Evolutionary conservation across 2,113 vertebrate species (phyloP).

Genomic region (Ornithorhynchus anatinus): DNA sequence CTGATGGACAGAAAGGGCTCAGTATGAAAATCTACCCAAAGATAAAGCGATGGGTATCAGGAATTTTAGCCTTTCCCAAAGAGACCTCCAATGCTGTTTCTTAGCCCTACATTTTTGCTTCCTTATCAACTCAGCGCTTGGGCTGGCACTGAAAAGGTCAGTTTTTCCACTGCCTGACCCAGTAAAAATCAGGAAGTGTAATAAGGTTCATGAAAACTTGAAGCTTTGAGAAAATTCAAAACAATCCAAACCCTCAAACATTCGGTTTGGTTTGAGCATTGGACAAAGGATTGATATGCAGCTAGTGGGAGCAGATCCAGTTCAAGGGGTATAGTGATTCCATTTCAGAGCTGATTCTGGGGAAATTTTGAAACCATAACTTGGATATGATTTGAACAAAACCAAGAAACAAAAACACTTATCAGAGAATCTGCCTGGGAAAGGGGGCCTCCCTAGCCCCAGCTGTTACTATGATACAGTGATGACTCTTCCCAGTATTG

Average conservation of each 20-base stretch:
- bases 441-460: constrained; percentile 44
- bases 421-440: constrained; percentile 49
- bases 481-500: constrained; percentile 39
- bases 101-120: neutral
- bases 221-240: constrained; percentile 61
- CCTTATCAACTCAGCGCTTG: neutral
- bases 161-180: constrained; percentile 51
- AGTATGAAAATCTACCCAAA: no score
- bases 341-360: constrained; percentile 41
- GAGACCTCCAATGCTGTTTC: no score
- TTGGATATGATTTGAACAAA: constrained; percentile 58
- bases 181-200: constrained; percentile 57
- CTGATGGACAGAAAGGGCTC: no score
- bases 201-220: constrained; percentile 58
- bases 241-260: constrained; percentile 63
- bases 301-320: constrained; percentile 34
- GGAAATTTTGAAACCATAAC: constrained; percentile 61
- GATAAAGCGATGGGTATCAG: no score
- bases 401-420: constrained; percentile 64
- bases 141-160: constrained; percentile 29
- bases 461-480: constrained; percentile 30
- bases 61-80: no score
- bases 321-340: constrained; percentile 52
- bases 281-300: constrained; percentile 50
- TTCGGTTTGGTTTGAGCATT: constrained; percentile 59